Evolutionary conservation across 2,888 invertebrate genomes (phyloP), one percentile per base, ranked within the genome.

Genomic region (Chironomus tentans): DNA sequence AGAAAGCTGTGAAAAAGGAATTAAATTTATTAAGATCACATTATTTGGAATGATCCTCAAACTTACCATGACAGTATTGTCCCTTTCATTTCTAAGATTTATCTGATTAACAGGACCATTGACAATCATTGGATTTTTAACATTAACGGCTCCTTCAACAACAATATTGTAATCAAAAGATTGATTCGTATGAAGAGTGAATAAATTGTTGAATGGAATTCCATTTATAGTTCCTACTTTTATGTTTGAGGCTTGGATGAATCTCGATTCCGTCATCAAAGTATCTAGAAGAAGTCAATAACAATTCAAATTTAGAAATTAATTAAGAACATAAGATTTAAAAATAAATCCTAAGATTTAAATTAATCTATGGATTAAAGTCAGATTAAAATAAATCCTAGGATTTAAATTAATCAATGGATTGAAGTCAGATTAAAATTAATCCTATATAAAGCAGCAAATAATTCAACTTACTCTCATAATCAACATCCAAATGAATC

Each of bases 61-160:
- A 80, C 81, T 81, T 82, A 87, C 88, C 87, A 86, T 83, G 12
- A 88, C 80, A 0, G 88, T 87, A 77, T 87, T 87, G 18, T 80
- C 77, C 76, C 82, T 84, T 79, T 87, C 86, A 50, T 82, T 77
- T 2, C 80, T 77, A 18, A 89, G 80, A 78, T 85, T 80, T 1
- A 82, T 77, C 0, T 81, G 83, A 79, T 88, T 89, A 0, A 86
- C 79, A 0, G 50, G 78, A 1, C 83, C 84, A 13, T 78, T 77
- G 0, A 81, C 80, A 0, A 47, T 62, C 2, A 84, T 78, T 2
- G 78, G 65, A 1, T 77, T 79, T 4, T 79, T 78, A 81, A 65
- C 48, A 6, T 1, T 22, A 3, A 72, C 78, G 10, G 87, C 77
- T 77, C 85, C 81, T 0, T 79, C 79, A 70, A 86, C 82, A 0